These are phyloP conservation scores for Rhogogaster chlorosoma DNA, from an alignment of 2,888 invertebrate genomes.

Conservation along the genomic window DNA sequence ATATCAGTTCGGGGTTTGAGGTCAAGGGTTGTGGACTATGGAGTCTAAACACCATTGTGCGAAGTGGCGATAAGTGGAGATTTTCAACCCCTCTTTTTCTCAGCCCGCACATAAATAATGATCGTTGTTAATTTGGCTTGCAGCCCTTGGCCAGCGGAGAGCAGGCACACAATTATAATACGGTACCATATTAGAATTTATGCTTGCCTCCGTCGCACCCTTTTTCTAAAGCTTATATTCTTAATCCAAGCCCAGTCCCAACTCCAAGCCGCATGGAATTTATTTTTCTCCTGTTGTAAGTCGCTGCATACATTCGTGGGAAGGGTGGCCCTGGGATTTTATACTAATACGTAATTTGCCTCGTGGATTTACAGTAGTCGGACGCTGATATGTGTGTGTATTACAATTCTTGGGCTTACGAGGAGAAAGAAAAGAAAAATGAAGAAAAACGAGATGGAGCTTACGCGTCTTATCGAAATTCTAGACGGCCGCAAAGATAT, in stretches of 20 bases:
- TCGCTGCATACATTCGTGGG: constrained; percentile 42
- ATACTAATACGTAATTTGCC: constrained; percentile 40
- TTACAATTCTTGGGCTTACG: constrained; percentile 2
- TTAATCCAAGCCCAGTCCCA: constrained; percentile 68
- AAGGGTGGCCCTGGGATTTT: constrained; percentile 36
- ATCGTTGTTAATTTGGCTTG: constrained; percentile 77
- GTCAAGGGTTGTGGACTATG: neutral
- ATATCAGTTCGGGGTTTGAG: neutral
- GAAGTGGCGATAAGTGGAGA: constrained; percentile 55
- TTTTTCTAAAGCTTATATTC: constrained; percentile 76
- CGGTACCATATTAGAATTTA: constrained; percentile 76
- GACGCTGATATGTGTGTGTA: constrained; percentile 24
- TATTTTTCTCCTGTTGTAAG: constrained; percentile 62
- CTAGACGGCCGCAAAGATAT: constrained; percentile 28
- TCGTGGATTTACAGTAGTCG: constrained; percentile 24
- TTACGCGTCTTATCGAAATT: constrained; percentile 20
- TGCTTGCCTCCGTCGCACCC: constrained; percentile 70
- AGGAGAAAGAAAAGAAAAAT: neutral
- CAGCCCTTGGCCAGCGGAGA: constrained; percentile 67
- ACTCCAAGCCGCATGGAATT: constrained; percentile 67
- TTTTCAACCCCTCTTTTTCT: constrained; percentile 75
- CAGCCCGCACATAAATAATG: constrained; percentile 74
- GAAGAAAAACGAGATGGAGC: neutral
- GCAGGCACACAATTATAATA: constrained; percentile 76
- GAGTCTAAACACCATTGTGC: neutral